Evolutionary conservation across 1,140 invertebrate genomes (phyloP).

Genomic region (Drosophila bifasciata): DNA sequence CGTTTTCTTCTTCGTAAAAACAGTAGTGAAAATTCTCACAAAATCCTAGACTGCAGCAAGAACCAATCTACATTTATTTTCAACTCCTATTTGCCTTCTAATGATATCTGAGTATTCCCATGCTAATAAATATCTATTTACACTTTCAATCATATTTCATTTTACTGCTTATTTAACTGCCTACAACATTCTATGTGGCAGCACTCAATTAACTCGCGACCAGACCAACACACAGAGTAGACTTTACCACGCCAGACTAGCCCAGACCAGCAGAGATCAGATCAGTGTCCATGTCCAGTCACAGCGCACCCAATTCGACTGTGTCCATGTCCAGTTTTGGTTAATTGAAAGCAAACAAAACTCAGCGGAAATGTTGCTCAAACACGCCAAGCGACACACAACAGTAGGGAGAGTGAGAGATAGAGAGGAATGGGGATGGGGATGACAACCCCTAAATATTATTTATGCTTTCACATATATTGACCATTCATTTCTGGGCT

Average conservation of each 20-base stretch:
- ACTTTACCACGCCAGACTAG: background rate
- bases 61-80: background rate
- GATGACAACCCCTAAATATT: slow-evolving; percentile 74
- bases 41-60: background rate
- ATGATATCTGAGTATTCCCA: slow-evolving; percentile 12
- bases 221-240: background rate
- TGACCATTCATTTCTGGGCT: slow-evolving; percentile 80
- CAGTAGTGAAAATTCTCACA: background rate
- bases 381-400: slow-evolving; percentile 53
- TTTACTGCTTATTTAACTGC: slow-evolving; percentile 33
- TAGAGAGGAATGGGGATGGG: too few species aligned
- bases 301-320: slow-evolving; percentile 15
- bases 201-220: slow-evolving; percentile 63
- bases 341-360: slow-evolving; percentile 80
- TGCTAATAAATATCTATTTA: slow-evolving; percentile 39
- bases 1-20: too few species aligned
- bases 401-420: too few species aligned
- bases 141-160: slow-evolving; percentile 54
- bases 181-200: slow-evolving; percentile 58
- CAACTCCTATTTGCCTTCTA: slow-evolving; percentile 1
- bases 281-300: background rate
- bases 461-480: slow-evolving; percentile 73
- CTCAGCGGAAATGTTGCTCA: slow-evolving; percentile 69
- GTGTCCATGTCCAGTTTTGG: slow-evolving; percentile 67
- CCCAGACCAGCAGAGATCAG: background rate